Evolutionary conservation across 2,888 invertebrate genomes (phyloP).

Genomic region (Cephus pulcher): DNA sequence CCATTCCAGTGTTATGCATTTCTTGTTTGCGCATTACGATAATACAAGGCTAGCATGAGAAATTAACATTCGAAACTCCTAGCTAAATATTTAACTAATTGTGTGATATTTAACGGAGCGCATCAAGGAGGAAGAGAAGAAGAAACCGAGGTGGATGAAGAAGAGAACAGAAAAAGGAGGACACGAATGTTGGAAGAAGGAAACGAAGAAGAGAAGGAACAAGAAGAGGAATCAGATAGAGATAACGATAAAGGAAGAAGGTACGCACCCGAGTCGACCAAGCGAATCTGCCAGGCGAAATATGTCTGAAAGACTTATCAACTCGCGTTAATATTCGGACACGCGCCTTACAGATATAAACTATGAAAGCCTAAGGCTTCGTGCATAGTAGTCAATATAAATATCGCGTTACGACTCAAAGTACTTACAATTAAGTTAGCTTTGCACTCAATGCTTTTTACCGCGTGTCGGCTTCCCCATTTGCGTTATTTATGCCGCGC

Average conservation of each 20-base stretch:
- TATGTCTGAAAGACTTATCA: neutral
- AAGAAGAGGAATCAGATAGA: neutral
- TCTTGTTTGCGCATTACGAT: neutral
- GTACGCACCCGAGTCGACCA: neutral
- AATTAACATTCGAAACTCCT: neutral
- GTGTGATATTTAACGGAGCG: neutral
- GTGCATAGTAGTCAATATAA: constrained; percentile 34
- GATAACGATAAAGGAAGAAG: neutral
- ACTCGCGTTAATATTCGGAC: neutral
- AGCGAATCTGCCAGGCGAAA: neutral
- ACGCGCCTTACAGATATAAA: neutral
- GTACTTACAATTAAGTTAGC: constrained; percentile 41
- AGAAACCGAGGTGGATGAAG: neutral
- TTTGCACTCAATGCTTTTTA: constrained; percentile 26
- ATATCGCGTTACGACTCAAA: constrained; percentile 36
- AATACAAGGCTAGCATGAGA: neutral
- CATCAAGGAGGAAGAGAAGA: neutral
- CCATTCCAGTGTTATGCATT: neutral
- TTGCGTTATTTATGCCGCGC: constrained; percentile 33
- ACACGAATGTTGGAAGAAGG: neutral
- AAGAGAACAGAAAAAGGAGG: neutral
- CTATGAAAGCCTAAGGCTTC: neutral
- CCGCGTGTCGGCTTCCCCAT: constrained; percentile 40
- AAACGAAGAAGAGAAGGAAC: neutral
- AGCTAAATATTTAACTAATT: neutral